A percentile compares a stretch with the other conserved stretches of the same genome.
These are phyloP conservation scores for Drosophila greeni DNA, from an alignment of 2,888 invertebrate genomes.

Conservation along the genomic window DNA sequence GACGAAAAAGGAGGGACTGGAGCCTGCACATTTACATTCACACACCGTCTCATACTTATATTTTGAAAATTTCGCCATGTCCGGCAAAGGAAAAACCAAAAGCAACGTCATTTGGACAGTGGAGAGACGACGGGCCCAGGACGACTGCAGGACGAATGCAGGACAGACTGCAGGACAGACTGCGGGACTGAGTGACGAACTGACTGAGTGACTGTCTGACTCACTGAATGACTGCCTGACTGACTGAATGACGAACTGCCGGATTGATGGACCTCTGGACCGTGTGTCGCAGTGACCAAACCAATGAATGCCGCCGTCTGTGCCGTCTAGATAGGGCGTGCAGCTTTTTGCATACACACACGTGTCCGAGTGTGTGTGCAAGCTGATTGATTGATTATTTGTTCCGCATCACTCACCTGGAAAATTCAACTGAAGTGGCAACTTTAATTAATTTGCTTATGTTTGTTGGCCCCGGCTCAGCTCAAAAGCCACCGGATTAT, in stretches of 20 bases:
- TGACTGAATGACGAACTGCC: too few relatives aligned
- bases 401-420: constrained; percentile 79
- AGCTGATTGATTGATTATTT: constrained; percentile 78
- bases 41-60: constrained; percentile 60
- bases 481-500: constrained; percentile 34
- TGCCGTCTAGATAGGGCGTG: constrained; percentile 64
- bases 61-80: constrained; percentile 70
- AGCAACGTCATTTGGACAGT: constrained; percentile 51
- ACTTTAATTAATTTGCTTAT: constrained; percentile 75
- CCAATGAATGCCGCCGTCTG: constrained; percentile 53
- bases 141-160: constrained; percentile 41
- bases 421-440: constrained; percentile 78
- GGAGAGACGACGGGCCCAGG: constrained; percentile 63
- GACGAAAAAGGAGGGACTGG: constrained; percentile 11
- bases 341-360: constrained; percentile 47
- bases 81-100: constrained; percentile 41
- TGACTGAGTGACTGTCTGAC: not conserved
- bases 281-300: constrained; percentile 42
- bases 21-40: constrained; percentile 60
- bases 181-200: constrained; percentile 15
- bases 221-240: constrained; percentile 25
- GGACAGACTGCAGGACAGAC: constrained; percentile 44
- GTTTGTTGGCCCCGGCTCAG: constrained; percentile 42
- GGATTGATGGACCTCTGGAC: constrained; percentile 40
- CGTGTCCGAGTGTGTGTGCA: constrained; percentile 51